Base-by-base conservation (phyloP, 2,797 vertebrate species). In the Thripadectes ignobilis region DNA sequence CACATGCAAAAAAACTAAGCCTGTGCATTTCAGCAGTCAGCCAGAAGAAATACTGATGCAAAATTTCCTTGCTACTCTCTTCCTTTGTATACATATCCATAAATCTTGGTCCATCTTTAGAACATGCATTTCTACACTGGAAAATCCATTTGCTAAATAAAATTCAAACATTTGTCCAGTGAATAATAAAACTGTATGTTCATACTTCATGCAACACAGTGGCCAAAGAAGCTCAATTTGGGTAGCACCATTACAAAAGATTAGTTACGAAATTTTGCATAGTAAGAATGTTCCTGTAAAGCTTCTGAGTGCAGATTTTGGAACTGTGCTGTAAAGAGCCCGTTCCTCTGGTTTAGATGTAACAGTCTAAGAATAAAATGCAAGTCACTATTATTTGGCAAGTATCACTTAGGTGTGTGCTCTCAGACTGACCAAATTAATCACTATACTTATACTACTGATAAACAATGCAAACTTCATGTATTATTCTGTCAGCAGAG, bases 131-230 rank as follows among this genome's bases (percentile, higher is more conserved):
- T 89, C 82, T 90, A n/a, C 41, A 86, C 9, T 67, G 18, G 20
- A 90, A 63, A 95, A 58, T 69, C 19, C 19, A 61, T 71, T 95
- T 94, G n/a, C 62, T 90, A 94, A 82, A 90, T 88, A 96, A 92
- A 95, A 96, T 83, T 85, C 48, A 75, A 74, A 39, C 61, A 77
- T 62, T 30, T 81, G 24, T 41, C 39, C 52, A 67, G 26, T 32
- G 20, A 92, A 95, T 46, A 84, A 87, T 72, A 74, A 84, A 95
- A 88, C 19, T 39, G 1, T 23, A 43, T 45, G 23, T 59, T 82
- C 36, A 58, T 19, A 6, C 26, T 49, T 36, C 24, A 27, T 63
- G 20, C 41, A 81, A 83, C 43, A 45, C 12, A 73, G 32, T 7
- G 63, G 43, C 36, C 58, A 89, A 93, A 92, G 34, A 58, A 89